phyloP scores from a whole-genome alignment of 2,797 vertebrate species.

The Epinephelus awoara region DNA sequence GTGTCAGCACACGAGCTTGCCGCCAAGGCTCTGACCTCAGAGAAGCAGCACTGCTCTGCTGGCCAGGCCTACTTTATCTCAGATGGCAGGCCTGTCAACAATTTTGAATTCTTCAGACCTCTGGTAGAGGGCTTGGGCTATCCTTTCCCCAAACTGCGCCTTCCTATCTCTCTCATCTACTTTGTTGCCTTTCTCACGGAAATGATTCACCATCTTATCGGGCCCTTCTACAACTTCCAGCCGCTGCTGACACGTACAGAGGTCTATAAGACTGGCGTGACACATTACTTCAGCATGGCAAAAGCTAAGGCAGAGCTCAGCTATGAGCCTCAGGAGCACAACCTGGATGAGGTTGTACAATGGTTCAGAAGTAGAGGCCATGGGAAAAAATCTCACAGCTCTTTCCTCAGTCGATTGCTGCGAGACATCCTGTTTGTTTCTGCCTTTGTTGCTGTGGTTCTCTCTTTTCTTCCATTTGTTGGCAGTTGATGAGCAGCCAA shows the following conservation, averaged over 20 bases:
- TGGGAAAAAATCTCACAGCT: constrained; percentile 73
- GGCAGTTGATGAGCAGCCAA: constrained; percentile 51
- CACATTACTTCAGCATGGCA: constrained; percentile 93
- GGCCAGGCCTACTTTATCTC: constrained; percentile 98
- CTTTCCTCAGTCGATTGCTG: constrained; percentile 58
- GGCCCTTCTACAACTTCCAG: constrained; percentile 92
- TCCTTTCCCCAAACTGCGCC: constrained; percentile 87
- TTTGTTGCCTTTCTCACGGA: constrained; percentile 93
- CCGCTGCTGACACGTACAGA: constrained; percentile 95
- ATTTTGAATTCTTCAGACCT: constrained; percentile 96
- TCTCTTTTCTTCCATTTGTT: constrained; percentile 87
- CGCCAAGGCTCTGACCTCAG: constrained; percentile 85
- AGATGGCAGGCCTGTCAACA: constrained; percentile 93
- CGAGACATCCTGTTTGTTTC: constrained; percentile 80
- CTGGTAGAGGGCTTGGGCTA: constrained; percentile 96
- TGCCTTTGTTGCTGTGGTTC: constrained; percentile 74
- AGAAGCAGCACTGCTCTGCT: constrained; percentile 84
- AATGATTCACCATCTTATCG: constrained; percentile 86
- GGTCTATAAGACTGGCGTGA: constrained; percentile 96
- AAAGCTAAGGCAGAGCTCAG: constrained; percentile 92
- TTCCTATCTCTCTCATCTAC: constrained; percentile 91
- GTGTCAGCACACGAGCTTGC: constrained; percentile 92
- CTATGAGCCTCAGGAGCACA: constrained; percentile 87
- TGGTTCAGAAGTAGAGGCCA: constrained; percentile 92
- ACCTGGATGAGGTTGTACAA: constrained; percentile 90